Percentiles rank a stretch among this genome's conserved stretches.
Conservation (phyloP, 1,140 invertebrate species). For the Eufriesea mexicana region DNA sequence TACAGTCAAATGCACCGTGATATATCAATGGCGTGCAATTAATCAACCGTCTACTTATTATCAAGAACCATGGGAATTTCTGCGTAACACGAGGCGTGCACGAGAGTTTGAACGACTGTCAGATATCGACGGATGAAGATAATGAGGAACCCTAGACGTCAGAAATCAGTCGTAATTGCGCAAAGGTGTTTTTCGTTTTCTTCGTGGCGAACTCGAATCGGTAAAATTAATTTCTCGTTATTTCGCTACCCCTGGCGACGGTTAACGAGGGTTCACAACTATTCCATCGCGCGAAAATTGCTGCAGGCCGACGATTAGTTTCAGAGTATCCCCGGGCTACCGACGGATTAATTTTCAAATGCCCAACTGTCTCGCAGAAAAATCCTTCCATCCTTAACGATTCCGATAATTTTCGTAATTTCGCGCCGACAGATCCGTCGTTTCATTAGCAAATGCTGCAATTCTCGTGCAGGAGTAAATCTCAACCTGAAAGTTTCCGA, state of each 20-base stretch:
- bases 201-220: constrained; percentile 28
- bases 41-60: not conserved
- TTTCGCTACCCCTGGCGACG: constrained; percentile 62
- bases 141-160: constrained; percentile 49
- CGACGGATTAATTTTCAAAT: constrained; percentile 51
- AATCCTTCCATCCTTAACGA: not conserved
- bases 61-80: not conserved
- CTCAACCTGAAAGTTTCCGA: not conserved
- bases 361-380: not conserved
- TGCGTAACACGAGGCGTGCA: not conserved
- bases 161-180: constrained; percentile 47
- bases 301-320: constrained; percentile 46
- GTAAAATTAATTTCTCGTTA: constrained; percentile 67
- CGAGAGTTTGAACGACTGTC: not conserved
- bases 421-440: not conserved
- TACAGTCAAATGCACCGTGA: too few species aligned
- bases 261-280: constrained; percentile 50
- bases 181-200: constrained; percentile 52
- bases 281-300: constrained; percentile 42
- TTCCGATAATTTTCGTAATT: constrained; percentile 19
- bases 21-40: too few species aligned
- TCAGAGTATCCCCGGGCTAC: not conserved
- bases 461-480: too few species aligned
- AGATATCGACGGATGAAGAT: constrained; percentile 38
- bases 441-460: not conserved